phyloP scores from a whole-genome alignment of 2,888 invertebrate species.

The Smittia aterrima region DNA sequence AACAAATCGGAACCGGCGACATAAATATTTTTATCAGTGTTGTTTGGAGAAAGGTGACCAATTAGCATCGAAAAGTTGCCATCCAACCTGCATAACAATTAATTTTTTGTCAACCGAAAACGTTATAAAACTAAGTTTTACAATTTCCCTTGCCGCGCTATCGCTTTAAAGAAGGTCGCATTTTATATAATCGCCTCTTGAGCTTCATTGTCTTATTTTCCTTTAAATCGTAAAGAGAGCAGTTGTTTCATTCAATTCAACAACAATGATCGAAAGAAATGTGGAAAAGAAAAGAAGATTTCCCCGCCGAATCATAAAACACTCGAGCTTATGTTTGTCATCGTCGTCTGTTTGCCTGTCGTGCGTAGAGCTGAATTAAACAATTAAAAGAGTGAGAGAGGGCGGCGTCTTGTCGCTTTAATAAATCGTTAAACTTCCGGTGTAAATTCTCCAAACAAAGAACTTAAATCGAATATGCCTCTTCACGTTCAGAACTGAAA shows the following conservation, averaged over 20 bases:
- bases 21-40: no score
- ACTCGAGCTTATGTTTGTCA: no score
- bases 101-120: no score
- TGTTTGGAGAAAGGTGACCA: no score
- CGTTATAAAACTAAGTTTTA: no score
- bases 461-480: background rate
- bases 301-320: no score
- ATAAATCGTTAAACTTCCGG: background rate
- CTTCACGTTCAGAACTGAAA: background rate
- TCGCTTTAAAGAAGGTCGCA: background rate
- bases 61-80: no score
- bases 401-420: background rate
- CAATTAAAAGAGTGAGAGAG: no score
- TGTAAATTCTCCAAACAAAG: background rate
- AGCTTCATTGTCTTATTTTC: background rate
- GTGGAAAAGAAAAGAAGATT: no score
- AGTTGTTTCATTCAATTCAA: slow-evolving; percentile 11
- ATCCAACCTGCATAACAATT: no score
- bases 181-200: background rate
- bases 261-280: no score
- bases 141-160: background rate
- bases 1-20: no score
- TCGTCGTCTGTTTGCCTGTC: background rate
- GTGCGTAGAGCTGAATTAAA: background rate
- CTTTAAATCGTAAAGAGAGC: background rate